Evolutionary conservation across 2,113 vertebrate species (phyloP), one percentile per base, ranked within the genome.

Genomic region (Thalassarche chlororhynchos): DNA sequence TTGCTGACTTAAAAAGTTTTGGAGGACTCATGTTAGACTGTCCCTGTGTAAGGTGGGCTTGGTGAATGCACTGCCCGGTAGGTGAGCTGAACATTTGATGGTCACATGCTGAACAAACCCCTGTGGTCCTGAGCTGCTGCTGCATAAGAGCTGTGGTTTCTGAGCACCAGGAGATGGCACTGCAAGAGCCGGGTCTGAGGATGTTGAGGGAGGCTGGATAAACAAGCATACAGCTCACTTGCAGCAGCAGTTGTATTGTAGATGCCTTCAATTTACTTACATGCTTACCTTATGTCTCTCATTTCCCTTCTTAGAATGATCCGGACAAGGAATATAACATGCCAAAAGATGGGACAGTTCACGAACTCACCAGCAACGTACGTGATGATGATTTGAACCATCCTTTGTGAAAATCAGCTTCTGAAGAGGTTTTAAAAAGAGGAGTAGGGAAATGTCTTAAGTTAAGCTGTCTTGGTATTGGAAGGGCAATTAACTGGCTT

Each of bases 251-350:
- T 66, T 92, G 8, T 51, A 5, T 47, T 72, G 51, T 34, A 51
- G 40, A 17, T 55, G 60, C 55, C 31, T 85, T 61, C 31, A 10
- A 0, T 40, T 77, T 28, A 25, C 19, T 76, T 54, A 14, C 3
- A 2, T 29, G 54, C n/a, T 93, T 18, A 49, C 18, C 18, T 54
- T 55, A 1, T 36, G 40, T 94, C 14, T 96, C 3, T 88, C 60
- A 92, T 34, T 88, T 82, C 29, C 19, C 21, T 84, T 80, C 42
- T 34, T 93, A 99, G 99, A 99, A 99, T 13, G 99, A 99, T 86
- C 99, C 99, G 0, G 99, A 99, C 95, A 99, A 99, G 82, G 99
- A 99, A 58, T 99, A 99, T 97, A 99, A 99, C 98, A 99, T 99
- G 99, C 99, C 99, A 44, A 99, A 99, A 95, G 99, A 99, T 6